phyloP scores from a whole-genome alignment of 2,797 vertebrate species.

The Semotilus atromaculatus region DNA sequence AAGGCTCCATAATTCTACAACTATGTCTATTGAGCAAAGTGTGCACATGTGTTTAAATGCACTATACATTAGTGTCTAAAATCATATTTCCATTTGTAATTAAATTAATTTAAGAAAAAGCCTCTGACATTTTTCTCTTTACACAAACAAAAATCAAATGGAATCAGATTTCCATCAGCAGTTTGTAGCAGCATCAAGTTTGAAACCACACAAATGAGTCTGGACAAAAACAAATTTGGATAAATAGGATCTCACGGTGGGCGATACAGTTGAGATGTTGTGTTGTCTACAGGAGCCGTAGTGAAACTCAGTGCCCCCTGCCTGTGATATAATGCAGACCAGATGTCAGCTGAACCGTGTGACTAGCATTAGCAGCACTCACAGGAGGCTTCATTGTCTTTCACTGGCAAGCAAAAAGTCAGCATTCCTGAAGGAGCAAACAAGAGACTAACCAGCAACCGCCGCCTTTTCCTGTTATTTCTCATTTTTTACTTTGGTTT shows the following conservation, averaged over 20 bases:
- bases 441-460: constrained; percentile 27
- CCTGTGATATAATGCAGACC: constrained; percentile 57
- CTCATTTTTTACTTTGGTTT: constrained; percentile 15
- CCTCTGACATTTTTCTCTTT: not conserved
- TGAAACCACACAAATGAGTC: constrained; percentile 27
- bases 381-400: constrained; percentile 58
- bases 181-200: constrained; percentile 20
- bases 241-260: constrained; percentile 7
- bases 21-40: not conserved
- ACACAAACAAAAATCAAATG: not conserved
- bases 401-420: constrained; percentile 18
- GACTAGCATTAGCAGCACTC: constrained; percentile 54
- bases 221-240: constrained; percentile 13
- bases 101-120: not conserved
- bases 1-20: not conserved
- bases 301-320: constrained; percentile 45
- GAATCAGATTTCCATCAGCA: constrained; percentile 5
- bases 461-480: not conserved
- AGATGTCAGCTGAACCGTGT: constrained; percentile 63
- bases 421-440: constrained; percentile 41
- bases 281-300: constrained; percentile 27
- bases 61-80: not conserved
- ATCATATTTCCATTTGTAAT: not conserved
- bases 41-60: not conserved
- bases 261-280: not conserved